phyloP scores from a whole-genome alignment of 2,888 invertebrate genomes.

The Megalurothrips usitatus region DNA sequence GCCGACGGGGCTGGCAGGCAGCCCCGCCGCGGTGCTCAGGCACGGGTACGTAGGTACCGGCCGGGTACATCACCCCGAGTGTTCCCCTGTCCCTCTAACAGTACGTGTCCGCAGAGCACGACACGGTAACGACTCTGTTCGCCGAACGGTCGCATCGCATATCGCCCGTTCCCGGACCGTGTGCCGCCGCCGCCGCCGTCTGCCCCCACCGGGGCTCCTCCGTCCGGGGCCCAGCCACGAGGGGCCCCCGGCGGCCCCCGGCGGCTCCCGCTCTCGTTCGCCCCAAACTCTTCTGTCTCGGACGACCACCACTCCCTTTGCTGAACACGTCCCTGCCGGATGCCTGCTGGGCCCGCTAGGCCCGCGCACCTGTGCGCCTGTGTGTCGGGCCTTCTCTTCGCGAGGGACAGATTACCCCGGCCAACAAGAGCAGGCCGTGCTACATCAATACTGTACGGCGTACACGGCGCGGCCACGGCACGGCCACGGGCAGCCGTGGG shows the following conservation, averaged over 20 bases:
- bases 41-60: not conserved
- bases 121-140: conserved; percentile 18
- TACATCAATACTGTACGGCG: not conserved
- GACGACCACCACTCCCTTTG: too few relatives aligned
- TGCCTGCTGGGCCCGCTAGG: too few relatives aligned
- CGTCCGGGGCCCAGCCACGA: too few relatives aligned
- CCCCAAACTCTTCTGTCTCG: too few relatives aligned
- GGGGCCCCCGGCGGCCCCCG: too few relatives aligned
- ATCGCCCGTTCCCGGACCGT: not conserved
- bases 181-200: not conserved
- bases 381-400: not conserved
- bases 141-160: not conserved
- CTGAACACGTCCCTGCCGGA: too few relatives aligned
- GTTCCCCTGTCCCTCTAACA: not conserved
- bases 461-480: not conserved
- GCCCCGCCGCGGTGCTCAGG: too few relatives aligned
- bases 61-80: not conserved
- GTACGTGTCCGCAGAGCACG: conserved; percentile 8
- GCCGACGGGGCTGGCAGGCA: too few relatives aligned
- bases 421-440: not conserved
- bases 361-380: too few relatives aligned
- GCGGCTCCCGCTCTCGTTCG: too few relatives aligned
- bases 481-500: not conserved
- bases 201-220: not conserved
- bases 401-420: not conserved